A percentile compares a stretch with the other conserved stretches of the same genome.
These are phyloP conservation scores for Agrotis ipsilon DNA, from an alignment of 2,888 invertebrate genomes.

Conservation along the genomic window DNA sequence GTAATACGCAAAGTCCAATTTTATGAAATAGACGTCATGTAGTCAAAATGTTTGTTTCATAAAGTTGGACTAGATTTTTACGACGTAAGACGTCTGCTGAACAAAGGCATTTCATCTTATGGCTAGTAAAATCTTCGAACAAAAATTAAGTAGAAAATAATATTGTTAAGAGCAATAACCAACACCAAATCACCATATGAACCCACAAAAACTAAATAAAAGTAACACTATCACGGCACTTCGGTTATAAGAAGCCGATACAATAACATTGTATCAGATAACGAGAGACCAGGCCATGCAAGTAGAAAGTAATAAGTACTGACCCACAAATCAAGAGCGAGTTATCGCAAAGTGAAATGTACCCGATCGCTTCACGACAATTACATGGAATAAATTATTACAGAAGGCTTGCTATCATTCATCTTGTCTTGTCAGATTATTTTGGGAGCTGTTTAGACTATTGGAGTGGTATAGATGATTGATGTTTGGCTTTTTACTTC, in stretches of 20 bases:
- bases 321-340: slow-evolving; percentile 72
- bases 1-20: no score
- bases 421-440: slow-evolving; percentile 34
- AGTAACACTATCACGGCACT: slow-evolving; percentile 26
- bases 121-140: no score
- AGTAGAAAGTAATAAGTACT: slow-evolving; percentile 73
- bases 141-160: background rate
- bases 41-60: no score
- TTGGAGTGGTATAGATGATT: slow-evolving; percentile 8
- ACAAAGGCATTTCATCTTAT: no score
- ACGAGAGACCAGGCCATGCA: slow-evolving; percentile 62
- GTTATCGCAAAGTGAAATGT: slow-evolving; percentile 63
- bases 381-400: slow-evolving; percentile 44
- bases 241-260: slow-evolving; percentile 55
- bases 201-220: slow-evolving; percentile 38
- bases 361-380: slow-evolving; percentile 60
- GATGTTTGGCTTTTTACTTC: background rate
- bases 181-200: slow-evolving; percentile 24
- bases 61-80: no score
- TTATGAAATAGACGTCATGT: no score
- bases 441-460: background rate
- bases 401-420: slow-evolving; percentile 44
- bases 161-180: slow-evolving; percentile 5
- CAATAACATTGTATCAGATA: slow-evolving; percentile 68
- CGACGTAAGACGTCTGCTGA: no score